Conservation (phyloP, 2,888 invertebrate genomes). For the Plebejus argus region DNA sequence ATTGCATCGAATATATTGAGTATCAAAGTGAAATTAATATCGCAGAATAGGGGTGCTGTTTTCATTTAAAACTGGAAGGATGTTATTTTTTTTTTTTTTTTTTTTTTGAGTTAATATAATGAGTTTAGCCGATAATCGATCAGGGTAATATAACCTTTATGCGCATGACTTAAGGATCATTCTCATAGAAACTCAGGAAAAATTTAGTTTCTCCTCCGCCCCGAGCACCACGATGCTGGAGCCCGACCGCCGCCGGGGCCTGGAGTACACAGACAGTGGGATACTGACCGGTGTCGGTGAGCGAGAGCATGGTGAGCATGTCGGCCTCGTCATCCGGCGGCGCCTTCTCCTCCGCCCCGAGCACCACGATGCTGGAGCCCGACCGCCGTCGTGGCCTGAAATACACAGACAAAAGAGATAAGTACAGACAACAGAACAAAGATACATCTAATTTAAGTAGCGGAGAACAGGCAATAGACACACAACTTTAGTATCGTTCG, state of each 20-base stretch:
- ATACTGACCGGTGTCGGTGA: conserved; percentile 82
- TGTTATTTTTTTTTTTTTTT: not conserved
- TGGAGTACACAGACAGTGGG: conserved; percentile 62
- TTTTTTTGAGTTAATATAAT: not conserved
- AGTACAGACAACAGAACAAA: not conserved
- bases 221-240: conserved; percentile 91
- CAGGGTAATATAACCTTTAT: not conserved
- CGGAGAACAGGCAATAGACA: no score
- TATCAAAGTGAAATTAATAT: not conserved
- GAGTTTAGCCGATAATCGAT: not conserved
- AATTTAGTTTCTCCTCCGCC: conserved; percentile 79
- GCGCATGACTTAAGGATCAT: not conserved
- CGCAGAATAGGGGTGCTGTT: not conserved
- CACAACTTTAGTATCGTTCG: no score
- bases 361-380: conserved; percentile 90
- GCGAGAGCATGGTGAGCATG: conserved; percentile 89
- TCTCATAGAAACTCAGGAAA: not conserved
- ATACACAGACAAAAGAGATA: not conserved
- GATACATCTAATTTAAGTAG: no score
- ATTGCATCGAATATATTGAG: no score
- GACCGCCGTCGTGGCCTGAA: conserved; percentile 89
- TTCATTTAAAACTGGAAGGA: conserved; percentile 2
- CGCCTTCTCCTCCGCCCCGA: conserved; percentile 85
- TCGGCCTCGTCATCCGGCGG: conserved; percentile 83
- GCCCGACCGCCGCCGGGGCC: conserved; percentile 89